Evolutionary conservation across 1,140 invertebrate species (phyloP).

Genomic region (Drosophila albomicans): DNA sequence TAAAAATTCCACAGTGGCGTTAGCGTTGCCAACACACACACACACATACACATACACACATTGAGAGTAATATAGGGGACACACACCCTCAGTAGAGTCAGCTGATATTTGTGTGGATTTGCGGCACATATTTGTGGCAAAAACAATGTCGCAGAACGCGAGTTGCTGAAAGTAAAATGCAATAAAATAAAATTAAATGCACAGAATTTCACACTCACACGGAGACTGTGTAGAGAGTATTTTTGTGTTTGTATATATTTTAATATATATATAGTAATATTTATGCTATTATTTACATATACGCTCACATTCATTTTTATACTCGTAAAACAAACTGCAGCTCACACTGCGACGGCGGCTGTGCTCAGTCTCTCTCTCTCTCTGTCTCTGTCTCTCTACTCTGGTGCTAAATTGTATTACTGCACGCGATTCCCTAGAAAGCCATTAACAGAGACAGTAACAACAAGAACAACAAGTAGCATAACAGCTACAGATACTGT

Average conservation of each 20-base stretch:
- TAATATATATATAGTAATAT: slow-evolving; percentile 22
- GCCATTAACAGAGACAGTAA: slow-evolving; percentile 70
- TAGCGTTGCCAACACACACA: slow-evolving; percentile 51
- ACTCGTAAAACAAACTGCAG: slow-evolving; percentile 32
- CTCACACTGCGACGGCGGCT: neutral
- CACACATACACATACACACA: slow-evolving; percentile 12
- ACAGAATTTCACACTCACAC: slow-evolving; percentile 48
- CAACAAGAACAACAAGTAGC: slow-evolving; percentile 25
- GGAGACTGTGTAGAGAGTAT: neutral
- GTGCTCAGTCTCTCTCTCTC: neutral
- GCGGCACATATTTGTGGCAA: slow-evolving; percentile 56
- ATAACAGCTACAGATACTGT: slow-evolving; percentile 34
- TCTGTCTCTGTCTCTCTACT: no score
- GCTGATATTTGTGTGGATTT: slow-evolving; percentile 46
- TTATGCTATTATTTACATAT: slow-evolving; percentile 52
- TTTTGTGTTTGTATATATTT: neutral
- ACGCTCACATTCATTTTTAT: slow-evolving; percentile 44
- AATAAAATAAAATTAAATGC: slow-evolving; percentile 78
- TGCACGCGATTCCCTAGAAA: slow-evolving; percentile 78
- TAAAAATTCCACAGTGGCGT: slow-evolving; percentile 79
- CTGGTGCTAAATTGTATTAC: slow-evolving; percentile 71
- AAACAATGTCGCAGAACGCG: slow-evolving; percentile 66
- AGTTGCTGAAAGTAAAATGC: slow-evolving; percentile 59
- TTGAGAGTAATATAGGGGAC: neutral
- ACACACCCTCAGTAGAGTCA: slow-evolving; percentile 1